Percentiles rank a stretch among this genome's conserved stretches.
Conservation (phyloP, 2,797 vertebrate genomes). For the Gephyroberyx darwinii region DNA sequence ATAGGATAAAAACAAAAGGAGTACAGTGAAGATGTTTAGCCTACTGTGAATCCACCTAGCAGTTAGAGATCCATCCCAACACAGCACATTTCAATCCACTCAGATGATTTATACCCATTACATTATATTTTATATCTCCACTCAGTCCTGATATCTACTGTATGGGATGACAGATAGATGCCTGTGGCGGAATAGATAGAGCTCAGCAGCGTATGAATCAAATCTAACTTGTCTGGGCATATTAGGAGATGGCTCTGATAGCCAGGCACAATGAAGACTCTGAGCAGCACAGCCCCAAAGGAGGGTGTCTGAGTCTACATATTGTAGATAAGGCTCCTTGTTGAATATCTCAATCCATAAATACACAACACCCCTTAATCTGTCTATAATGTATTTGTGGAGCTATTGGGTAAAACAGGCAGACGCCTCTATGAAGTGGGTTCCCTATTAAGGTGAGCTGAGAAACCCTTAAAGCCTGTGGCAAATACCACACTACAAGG, state of each 20-base stretch:
- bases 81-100: conserved; percentile 54
- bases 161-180: conserved; percentile 50
- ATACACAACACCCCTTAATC: conserved; percentile 16
- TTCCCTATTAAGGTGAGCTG: conserved; percentile 4
- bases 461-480: conserved; percentile 25
- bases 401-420: conserved; percentile 3
- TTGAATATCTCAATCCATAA: conserved; percentile 36
- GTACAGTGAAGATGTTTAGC: conserved; percentile 12
- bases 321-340: conserved; percentile 48
- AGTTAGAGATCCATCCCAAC: conserved; percentile 45
- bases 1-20: conserved; percentile 43
- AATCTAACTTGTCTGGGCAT: conserved; percentile 62
- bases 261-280: conserved; percentile 56
- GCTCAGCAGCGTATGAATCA: conserved; percentile 71
- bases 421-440: conserved; percentile 22
- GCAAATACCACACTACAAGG: conserved; percentile 5
- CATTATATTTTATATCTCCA: conserved; percentile 59
- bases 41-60: conserved; percentile 15
- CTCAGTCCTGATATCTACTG: conserved; percentile 57
- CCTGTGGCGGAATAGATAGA: conserved; percentile 61
- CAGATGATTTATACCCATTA: conserved; percentile 63
- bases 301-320: conserved; percentile 36
- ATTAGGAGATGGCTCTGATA: conserved; percentile 64
- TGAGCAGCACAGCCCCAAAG: conserved; percentile 33
- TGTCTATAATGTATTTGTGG: not conserved